phyloP scores from a whole-genome alignment of 2,797 vertebrate genomes.

The Brotula barbata region DNA sequence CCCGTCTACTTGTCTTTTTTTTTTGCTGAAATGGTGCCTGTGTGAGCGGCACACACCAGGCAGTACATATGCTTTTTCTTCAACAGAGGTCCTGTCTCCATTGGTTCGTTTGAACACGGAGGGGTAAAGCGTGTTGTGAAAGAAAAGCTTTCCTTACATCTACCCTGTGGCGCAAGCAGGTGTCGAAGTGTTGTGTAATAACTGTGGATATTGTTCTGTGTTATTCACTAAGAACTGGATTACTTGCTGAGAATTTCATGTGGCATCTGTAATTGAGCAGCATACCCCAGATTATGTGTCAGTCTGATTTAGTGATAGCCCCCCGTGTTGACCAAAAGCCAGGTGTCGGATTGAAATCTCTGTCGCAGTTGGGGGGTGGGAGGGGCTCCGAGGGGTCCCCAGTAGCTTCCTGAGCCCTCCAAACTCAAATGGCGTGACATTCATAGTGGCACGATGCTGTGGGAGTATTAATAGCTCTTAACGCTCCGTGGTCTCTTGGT shows the following conservation, averaged over 20 bases:
- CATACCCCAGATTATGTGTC: slow-evolving; percentile 55
- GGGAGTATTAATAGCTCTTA: slow-evolving; percentile 55
- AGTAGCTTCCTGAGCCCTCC: slow-evolving; percentile 41
- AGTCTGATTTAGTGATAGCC: slow-evolving; percentile 64
- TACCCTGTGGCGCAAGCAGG: slow-evolving; percentile 8
- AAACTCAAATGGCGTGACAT: slow-evolving; percentile 47
- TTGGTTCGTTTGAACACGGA: too few species aligned
- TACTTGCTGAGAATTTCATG: slow-evolving; percentile 49
- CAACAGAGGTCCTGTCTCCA: too few species aligned
- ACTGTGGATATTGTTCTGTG: slow-evolving; percentile 20
- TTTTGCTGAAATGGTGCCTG: slow-evolving; percentile 15
- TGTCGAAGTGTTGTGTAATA: slow-evolving; percentile 26
- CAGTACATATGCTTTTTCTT: too few species aligned
- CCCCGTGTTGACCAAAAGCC: slow-evolving; percentile 56
- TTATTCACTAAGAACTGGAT: slow-evolving; percentile 44
- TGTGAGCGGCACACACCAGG: too few species aligned
- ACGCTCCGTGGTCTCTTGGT: background rate
- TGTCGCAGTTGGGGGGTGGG: slow-evolving; percentile 42
- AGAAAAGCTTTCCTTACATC: too few species aligned
- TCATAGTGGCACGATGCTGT: slow-evolving; percentile 45
- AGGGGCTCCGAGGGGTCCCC: slow-evolving; percentile 24
- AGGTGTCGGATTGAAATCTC: slow-evolving; percentile 69
- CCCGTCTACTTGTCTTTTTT: slow-evolving; percentile 9
- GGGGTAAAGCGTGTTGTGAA: too few species aligned
- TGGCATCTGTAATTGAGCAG: slow-evolving; percentile 45